phyloP scores from a whole-genome alignment of 2,113 vertebrate species.

The Seriola dumerili region DNA sequence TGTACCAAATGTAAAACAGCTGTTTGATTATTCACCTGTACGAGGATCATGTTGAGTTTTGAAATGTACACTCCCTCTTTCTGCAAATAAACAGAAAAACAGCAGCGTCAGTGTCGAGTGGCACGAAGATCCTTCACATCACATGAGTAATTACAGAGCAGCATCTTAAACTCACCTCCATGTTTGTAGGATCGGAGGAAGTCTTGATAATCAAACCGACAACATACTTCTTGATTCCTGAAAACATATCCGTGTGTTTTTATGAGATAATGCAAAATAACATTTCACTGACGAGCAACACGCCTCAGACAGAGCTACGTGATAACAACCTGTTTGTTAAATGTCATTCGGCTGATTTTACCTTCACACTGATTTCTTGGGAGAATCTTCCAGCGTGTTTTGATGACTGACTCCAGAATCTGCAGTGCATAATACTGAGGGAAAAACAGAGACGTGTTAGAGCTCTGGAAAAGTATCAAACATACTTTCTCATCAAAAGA shows the following conservation, averaged over 20 bases:
- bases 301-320: too few relatives aligned
- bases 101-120: neutral
- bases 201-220: conserved; percentile 98
- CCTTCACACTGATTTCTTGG: conserved; percentile 98
- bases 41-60: conserved; percentile 98
- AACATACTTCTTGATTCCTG: conserved; percentile 98
- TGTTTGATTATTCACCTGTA: conserved; percentile 87
- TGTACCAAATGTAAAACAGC: neutral
- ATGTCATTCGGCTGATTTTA: conserved; percentile 53
- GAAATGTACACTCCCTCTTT: conserved; percentile 98
- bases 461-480: neutral
- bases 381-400: conserved; percentile 99
- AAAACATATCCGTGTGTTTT: neutral
- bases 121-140: neutral
- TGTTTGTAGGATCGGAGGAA: conserved; percentile 92
- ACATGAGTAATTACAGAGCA: neutral
- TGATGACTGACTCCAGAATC: conserved; percentile 98
- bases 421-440: conserved; percentile 98
- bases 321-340: too few relatives aligned
- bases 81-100: conserved; percentile 74
- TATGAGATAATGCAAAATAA: neutral
- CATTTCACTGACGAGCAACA: neutral
- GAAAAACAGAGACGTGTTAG: conserved; percentile 36
- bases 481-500: neutral
- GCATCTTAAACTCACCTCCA: conserved; percentile 87